Conservation (phyloP, 2,113 vertebrate species). For the Propithecus coquereli region DNA sequence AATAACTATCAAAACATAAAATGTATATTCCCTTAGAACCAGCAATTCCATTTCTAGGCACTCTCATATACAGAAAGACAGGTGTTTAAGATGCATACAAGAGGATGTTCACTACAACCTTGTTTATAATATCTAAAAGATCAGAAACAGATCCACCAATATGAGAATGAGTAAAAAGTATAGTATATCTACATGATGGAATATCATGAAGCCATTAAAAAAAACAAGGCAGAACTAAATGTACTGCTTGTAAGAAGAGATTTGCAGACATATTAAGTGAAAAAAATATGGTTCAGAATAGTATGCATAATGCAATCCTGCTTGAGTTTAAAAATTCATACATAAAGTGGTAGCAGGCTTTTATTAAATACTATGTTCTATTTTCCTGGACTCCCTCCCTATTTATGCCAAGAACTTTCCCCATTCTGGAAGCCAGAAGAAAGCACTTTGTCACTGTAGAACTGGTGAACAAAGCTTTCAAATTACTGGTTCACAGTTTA, state of each 20-base stretch:
- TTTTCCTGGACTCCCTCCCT: not conserved
- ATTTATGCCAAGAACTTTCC: conserved; percentile 29
- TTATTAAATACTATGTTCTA: conserved; percentile 46
- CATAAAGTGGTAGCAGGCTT: conserved; percentile 36
- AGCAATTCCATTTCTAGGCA: not conserved
- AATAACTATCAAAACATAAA: not conserved
- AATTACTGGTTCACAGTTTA: not conserved
- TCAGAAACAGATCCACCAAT: not conserved
- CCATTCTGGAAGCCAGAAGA: conserved; percentile 20
- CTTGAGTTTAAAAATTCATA: conserved; percentile 39
- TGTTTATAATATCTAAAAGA: not conserved
- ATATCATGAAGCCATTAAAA: not conserved
- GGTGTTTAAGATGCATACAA: not conserved
- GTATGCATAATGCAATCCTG: not conserved
- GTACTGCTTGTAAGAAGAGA: conserved; percentile 26
- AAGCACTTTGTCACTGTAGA: conserved; percentile 11
- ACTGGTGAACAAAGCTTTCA: conserved; percentile 11
- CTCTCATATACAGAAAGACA: not conserved
- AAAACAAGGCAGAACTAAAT: conserved; percentile 37
- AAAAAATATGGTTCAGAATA: conserved; percentile 31
- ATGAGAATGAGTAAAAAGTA: not conserved
- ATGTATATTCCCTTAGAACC: not conserved
- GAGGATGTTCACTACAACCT: not conserved
- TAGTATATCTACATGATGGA: not conserved
- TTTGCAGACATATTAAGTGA: conserved; percentile 20